phyloP scores from a whole-genome alignment of 2,113 vertebrate genomes.

The Leucopsar rothschildi region DNA sequence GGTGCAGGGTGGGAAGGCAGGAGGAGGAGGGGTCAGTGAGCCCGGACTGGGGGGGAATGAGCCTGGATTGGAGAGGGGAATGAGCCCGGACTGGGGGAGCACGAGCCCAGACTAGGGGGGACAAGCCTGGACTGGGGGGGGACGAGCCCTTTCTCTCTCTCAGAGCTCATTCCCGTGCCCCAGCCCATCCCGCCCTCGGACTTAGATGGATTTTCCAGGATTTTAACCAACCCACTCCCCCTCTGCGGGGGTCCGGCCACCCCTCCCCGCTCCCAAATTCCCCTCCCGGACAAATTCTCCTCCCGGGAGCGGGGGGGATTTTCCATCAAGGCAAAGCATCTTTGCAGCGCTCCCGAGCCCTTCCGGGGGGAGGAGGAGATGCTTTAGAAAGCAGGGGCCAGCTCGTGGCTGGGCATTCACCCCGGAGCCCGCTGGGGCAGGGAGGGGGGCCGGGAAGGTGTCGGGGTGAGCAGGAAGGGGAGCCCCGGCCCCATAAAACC shows the following conservation, averaged over 20 bases:
- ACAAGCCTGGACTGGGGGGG: fast-evolving
- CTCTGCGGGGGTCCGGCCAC: neutral
- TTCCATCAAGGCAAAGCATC: neutral
- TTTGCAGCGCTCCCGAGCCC: neutral
- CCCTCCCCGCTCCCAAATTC: neutral
- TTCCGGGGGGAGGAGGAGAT: neutral
- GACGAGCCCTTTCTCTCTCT: neutral
- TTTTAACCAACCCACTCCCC: neutral
- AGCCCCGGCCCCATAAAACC: neutral
- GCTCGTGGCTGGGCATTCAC: neutral
- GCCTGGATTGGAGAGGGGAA: neutral
- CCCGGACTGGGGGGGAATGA: neutral
- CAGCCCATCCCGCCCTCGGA: neutral
- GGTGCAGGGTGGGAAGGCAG: neutral
- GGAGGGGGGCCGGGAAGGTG: conserved; percentile 2
- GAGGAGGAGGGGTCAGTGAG: neutral
- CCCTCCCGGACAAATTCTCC: neutral
- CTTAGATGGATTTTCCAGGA: neutral
- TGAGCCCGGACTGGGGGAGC: fast-evolving
- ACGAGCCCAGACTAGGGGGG: neutral
- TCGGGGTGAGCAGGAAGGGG: conserved; percentile 23
- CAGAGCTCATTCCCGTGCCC: neutral
- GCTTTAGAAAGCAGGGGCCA: neutral
- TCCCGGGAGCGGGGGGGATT: neutral
- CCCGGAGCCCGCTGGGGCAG: neutral